Conservation (phyloP, 2,113 vertebrate species). For the Fulica atra region DNA sequence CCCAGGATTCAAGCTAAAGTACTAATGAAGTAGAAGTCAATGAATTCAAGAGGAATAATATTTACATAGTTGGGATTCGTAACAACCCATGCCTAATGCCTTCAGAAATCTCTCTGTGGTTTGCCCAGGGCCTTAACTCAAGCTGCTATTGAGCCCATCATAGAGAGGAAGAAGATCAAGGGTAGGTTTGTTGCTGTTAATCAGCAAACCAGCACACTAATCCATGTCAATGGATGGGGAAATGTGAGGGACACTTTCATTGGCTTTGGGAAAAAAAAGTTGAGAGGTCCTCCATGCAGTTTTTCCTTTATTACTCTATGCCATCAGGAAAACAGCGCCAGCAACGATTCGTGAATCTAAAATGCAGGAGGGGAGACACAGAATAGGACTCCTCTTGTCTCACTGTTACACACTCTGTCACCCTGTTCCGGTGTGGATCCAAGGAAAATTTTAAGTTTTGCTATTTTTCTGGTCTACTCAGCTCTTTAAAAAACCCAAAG, state of each 20-base stretch:
- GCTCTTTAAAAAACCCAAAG: background rate
- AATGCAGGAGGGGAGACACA: background rate
- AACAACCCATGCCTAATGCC: background rate
- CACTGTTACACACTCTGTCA: accelerated
- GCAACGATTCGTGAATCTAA: background rate
- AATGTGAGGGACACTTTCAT: background rate
- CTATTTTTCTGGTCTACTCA: background rate
- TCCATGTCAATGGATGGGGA: accelerated
- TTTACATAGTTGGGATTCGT: background rate
- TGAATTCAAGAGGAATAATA: background rate
- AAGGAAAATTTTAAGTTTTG: background rate
- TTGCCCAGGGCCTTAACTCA: background rate
- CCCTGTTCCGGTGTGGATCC: too few species aligned
- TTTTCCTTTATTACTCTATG: background rate
- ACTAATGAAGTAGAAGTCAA: background rate
- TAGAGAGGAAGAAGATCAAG: accelerated
- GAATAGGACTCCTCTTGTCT: background rate
- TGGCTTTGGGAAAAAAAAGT: background rate
- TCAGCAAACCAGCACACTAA: background rate
- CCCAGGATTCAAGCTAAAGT: background rate
- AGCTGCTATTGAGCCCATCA: background rate
- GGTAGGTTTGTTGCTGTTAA: background rate
- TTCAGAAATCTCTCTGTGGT: background rate
- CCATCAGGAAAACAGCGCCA: background rate
- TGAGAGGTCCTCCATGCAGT: background rate